Base-by-base conservation (phyloP, 2,797 vertebrate genomes). In the Anisognathus igniventris region DNA sequence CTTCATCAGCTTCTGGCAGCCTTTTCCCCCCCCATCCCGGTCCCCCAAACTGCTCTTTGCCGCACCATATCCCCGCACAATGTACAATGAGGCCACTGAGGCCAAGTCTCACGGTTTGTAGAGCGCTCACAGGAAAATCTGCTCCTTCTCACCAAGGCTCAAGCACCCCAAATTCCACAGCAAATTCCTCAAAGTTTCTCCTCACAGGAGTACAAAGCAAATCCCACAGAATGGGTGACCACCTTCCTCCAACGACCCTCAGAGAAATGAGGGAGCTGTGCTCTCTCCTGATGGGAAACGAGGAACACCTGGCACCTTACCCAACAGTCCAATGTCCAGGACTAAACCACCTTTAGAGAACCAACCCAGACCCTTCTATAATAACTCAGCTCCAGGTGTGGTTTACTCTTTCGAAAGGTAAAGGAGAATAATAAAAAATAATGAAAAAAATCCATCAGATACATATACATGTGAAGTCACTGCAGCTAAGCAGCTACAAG, bases 291-390 rank as follows among this genome's bases (percentile, higher is more conserved):
- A n/a, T 12, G 13, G 35, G 27, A 3, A 67, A 42, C 0, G 4
- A 56, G 37, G 28, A 58, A 5, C 57, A 57, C 24, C 78, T 33
- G 48, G n/a, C 7, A 3, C 53, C 19, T 1, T 1, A 5, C 6
- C 14, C 21, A 4, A 2, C 3, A 2, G 1, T 10, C 4, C 9
- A 31, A 16, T 0, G 1, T 10, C 12, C 62, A 67, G 35, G 35
- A 14, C 56, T 8, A 7, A 56, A 22, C 6, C 35, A 30, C 50
- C 23, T 24, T 2, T 2, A n/a, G 27, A 60, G 54, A 48, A 20
- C 25, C 40, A 28, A 11, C 9, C 31, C 33, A 25, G 23, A 33
- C 18, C 12, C 1, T 24, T 7, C 51, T 2, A 1, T 2, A 20
- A 9, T 30, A 56, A 51, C 22, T 30, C 44, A 62, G 47, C 18